Percentiles rank a stretch among this genome's conserved stretches.
Evolutionary conservation across 2,113 vertebrate species (phyloP).

Genomic region (Sinocyclocheilus grahami): DNA sequence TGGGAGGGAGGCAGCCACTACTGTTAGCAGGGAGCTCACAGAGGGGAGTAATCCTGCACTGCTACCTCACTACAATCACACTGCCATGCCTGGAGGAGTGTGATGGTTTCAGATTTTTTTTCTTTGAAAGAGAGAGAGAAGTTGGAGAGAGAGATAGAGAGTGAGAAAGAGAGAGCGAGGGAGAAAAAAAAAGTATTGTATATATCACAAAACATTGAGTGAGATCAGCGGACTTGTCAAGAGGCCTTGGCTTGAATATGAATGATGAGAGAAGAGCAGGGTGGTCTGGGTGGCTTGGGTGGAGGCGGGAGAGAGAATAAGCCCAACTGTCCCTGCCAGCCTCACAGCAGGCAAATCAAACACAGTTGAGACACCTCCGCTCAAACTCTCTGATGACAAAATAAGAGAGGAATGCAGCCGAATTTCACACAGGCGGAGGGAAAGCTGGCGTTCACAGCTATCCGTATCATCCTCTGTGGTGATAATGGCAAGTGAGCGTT

Average conservation of each 20-base stretch:
- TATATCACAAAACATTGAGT: constrained; percentile 83
- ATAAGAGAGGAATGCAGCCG: constrained; percentile 49
- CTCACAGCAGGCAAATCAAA: constrained; percentile 68
- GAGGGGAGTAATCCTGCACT: constrained; percentile 67
- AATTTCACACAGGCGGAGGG: constrained; percentile 39
- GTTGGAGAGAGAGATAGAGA: constrained; percentile 26
- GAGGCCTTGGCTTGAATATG: constrained; percentile 83
- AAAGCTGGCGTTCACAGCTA: constrained; percentile 50
- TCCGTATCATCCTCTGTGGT: constrained; percentile 31
- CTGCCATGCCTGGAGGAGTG: constrained; percentile 72
- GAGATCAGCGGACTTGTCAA: constrained; percentile 84
- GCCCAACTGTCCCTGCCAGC: constrained; percentile 74
- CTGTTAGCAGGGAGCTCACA: constrained; percentile 63
- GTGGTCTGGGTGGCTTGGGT: constrained; percentile 75
- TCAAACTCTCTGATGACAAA: constrained; percentile 61
- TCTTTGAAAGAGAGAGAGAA: constrained; percentile 63
- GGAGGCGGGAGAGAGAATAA: constrained; percentile 73
- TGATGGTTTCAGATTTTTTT: constrained; percentile 76
- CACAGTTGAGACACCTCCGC: constrained; percentile 60
- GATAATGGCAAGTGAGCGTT: constrained; percentile 27
- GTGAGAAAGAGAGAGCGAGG: constrained; percentile 8
- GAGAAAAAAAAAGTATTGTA: constrained; percentile 73
- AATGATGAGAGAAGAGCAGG: constrained; percentile 83
- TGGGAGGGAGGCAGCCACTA: constrained; percentile 56
- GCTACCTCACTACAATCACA: constrained; percentile 70